phyloP scores from a whole-genome alignment of 2,888 invertebrate genomes.

The Zaprionus obscuricornis region DNA sequence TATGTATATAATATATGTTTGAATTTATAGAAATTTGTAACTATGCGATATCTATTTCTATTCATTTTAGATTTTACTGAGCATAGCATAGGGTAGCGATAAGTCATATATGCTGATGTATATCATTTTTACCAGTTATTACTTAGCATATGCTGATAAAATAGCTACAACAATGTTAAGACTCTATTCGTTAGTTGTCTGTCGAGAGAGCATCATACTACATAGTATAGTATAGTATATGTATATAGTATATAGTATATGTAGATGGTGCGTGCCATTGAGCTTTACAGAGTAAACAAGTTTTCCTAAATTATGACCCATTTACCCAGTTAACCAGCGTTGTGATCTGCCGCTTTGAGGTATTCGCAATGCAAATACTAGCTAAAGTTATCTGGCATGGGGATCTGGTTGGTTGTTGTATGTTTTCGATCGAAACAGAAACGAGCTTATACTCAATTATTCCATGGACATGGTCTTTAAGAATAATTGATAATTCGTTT shows the following conservation, averaged over 20 bases:
- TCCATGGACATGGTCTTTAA: constrained; percentile 38
- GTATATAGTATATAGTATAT: too few species aligned
- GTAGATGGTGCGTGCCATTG: constrained; percentile 39
- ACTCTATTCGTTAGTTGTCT: constrained; percentile 14
- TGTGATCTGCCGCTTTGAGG: constrained; percentile 28
- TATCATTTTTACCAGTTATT: constrained; percentile 1
- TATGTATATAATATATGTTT: background rate
- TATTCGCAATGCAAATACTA: constrained; percentile 42
- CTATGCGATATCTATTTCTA: too few species aligned
- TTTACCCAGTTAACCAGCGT: constrained; percentile 76
- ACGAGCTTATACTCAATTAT: constrained; percentile 22
- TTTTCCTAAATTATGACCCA: constrained; percentile 83
- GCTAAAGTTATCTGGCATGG: background rate
- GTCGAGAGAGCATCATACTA: constrained; percentile 26
- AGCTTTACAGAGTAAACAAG: constrained; percentile 67
- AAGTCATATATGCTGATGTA: background rate
- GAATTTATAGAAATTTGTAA: too few species aligned
- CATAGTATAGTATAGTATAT: too few species aligned
- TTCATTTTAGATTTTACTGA: background rate
- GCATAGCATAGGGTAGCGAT: background rate
- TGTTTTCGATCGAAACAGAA: constrained; percentile 13
- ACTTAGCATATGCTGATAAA: constrained; percentile 37
- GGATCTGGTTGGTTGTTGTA: background rate
- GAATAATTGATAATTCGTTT: constrained; percentile 56
- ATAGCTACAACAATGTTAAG: too few species aligned